phyloP scores from a whole-genome alignment of 2,888 invertebrate species.

The Drosophila hamatofila region DNA sequence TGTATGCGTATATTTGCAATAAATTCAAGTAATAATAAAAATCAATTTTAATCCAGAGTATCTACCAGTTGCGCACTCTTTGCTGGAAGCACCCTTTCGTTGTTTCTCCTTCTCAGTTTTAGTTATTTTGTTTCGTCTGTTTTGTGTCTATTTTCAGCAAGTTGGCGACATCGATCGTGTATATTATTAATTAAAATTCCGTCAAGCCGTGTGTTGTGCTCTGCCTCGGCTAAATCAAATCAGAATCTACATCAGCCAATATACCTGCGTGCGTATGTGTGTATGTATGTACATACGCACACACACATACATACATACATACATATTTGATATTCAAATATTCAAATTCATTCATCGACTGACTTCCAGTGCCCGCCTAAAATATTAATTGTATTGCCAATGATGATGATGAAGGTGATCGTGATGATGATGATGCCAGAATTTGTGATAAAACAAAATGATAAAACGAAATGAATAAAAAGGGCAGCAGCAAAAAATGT shows the following conservation, averaged over 20 bases:
- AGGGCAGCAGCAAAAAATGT: constrained; percentile 38
- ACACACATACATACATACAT: constrained; percentile 2
- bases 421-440: constrained; percentile 42
- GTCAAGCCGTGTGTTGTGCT: constrained; percentile 47
- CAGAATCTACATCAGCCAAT: constrained; percentile 49
- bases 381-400: constrained; percentile 50
- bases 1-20: not conserved
- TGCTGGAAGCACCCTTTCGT: not conserved
- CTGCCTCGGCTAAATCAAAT: constrained; percentile 50
- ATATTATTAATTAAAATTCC: constrained; percentile 78
- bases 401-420: constrained; percentile 1
- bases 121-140: constrained; percentile 53
- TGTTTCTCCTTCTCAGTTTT: constrained; percentile 18
- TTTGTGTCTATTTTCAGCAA: constrained; percentile 73
- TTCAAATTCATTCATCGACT: constrained; percentile 77
- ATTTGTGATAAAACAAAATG: constrained; percentile 50
- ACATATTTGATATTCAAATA: constrained; percentile 62
- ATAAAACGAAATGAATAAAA: constrained; percentile 30
- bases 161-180: constrained; percentile 69
- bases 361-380: constrained; percentile 47
- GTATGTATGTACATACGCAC: not conserved
- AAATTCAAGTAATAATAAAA: not conserved
- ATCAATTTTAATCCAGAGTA: constrained; percentile 13
- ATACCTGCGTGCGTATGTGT: not conserved
- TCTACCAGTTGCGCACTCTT: not conserved